Conservation (phyloP, 2,888 invertebrate genomes). For the Lepidocyrtinus sp. region DNA sequence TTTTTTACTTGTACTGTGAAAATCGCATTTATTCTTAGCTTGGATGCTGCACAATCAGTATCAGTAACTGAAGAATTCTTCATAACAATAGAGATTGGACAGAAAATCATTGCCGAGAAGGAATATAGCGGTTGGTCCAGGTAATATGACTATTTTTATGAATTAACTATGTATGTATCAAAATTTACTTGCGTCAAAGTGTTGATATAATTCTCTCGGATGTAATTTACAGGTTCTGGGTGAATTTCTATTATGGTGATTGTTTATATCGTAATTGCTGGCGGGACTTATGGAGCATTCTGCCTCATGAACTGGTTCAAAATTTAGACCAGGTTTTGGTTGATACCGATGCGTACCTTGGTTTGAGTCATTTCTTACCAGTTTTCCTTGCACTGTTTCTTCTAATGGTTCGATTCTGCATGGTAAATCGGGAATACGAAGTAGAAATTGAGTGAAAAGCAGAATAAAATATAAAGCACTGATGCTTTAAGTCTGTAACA, state of each 20-base stretch:
- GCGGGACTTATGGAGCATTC: conserved; percentile 61
- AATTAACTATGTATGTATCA: neutral
- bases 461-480: neutral
- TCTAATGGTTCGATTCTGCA: neutral
- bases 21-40: neutral
- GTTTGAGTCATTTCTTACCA: conserved; percentile 27
- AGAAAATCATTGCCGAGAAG: conserved; percentile 29
- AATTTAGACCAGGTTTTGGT: neutral
- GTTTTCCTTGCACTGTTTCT: neutral
- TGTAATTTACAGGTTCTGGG: conserved; percentile 60
- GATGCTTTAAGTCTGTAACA: too few species aligned
- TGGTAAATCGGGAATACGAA: neutral
- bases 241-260: conserved; percentile 52
- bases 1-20: neutral
- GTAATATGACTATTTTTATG: conserved; percentile 3
- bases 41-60: neutral
- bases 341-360: neutral
- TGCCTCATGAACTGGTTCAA: conserved; percentile 32
- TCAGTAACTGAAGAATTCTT: neutral
- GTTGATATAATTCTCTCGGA: neutral
- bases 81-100: conserved; percentile 1
- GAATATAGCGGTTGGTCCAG: conserved; percentile 34
- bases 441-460: neutral
- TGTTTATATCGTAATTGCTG: conserved; percentile 64
- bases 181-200: neutral